Conservation (phyloP, 2,113 vertebrate species). For the Proterorhinus semilunaris region DNA sequence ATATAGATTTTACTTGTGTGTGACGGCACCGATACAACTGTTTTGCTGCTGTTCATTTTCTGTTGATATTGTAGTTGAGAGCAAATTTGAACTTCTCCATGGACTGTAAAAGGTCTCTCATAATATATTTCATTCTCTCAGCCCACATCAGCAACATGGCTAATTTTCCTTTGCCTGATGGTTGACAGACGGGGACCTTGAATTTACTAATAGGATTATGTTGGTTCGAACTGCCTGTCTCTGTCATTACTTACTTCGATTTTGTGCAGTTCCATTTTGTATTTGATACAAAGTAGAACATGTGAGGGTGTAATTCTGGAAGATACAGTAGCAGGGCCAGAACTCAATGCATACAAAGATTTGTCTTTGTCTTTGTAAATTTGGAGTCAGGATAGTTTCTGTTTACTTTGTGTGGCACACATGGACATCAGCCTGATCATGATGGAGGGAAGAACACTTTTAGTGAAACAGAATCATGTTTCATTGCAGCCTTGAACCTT, state of each 20-base stretch:
- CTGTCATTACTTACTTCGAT: constrained; percentile 22
- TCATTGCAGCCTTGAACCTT: constrained; percentile 20
- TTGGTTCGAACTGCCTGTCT: constrained; percentile 42
- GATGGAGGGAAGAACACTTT: constrained; percentile 15
- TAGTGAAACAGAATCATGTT: constrained; percentile 28
- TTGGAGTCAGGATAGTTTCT: background rate
- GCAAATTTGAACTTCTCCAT: background rate
- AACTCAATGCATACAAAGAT: too few relatives aligned
- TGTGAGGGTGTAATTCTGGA: background rate
- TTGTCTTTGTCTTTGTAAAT: too few relatives aligned
- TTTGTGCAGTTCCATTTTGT: constrained; percentile 37
- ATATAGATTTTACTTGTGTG: constrained; percentile 14
- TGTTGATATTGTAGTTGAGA: too few relatives aligned
- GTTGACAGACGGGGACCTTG: constrained; percentile 35
- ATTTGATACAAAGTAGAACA: constrained; percentile 8
- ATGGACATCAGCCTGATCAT: constrained; percentile 28
- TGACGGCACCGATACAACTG: constrained; percentile 4
- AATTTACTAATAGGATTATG: constrained; percentile 56
- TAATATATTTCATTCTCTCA: background rate
- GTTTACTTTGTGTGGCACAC: constrained; percentile 11
- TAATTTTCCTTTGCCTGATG: constrained; percentile 24
- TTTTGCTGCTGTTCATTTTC: background rate
- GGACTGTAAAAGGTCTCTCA: background rate
- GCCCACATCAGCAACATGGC: constrained; percentile 3
- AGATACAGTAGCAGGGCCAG: background rate